These are phyloP conservation scores for Heteromurus nitidus DNA, from an alignment of 2,888 invertebrate genomes.

Conservation along the genomic window DNA sequence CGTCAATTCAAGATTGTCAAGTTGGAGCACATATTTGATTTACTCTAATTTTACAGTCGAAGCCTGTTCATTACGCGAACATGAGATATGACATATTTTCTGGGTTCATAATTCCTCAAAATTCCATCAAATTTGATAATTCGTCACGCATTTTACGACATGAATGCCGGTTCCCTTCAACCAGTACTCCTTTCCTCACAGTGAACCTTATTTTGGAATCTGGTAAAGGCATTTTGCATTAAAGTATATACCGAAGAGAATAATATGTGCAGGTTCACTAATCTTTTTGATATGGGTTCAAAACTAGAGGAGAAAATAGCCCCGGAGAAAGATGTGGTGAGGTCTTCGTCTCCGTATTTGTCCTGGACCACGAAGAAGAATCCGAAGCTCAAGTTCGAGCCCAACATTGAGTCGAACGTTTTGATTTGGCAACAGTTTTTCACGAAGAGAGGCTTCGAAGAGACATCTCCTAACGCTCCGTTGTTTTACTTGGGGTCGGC, in stretches of 20 bases:
- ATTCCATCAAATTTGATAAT: conserved; percentile 15
- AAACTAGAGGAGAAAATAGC: conserved; percentile 65
- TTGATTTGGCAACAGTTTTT: conserved; percentile 62
- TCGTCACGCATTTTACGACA: conserved; percentile 35
- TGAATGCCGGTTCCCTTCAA: conserved; percentile 33
- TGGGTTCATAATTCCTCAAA: conserved; percentile 38
- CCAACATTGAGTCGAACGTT: conserved; percentile 39
- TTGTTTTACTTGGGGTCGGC: conserved; percentile 63
- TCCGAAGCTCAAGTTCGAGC: conserved; percentile 53
- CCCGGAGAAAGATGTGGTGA: conserved; percentile 54
- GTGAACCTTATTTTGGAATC: conserved; percentile 54
- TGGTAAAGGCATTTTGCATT: conserved; percentile 25
- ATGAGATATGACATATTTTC: conserved; percentile 46
- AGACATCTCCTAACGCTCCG: conserved; percentile 50
- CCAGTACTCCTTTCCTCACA: conserved; percentile 23
- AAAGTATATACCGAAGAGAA: neutral
- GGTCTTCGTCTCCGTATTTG: conserved; percentile 61
- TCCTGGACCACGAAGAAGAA: conserved; percentile 64
- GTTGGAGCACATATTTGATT: neutral
- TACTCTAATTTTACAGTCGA: neutral
- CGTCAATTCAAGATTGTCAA: neutral
- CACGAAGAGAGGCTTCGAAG: conserved; percentile 66
- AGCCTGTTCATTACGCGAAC: conserved; percentile 14
- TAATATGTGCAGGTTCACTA: neutral
- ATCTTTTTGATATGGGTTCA: neutral